These are phyloP conservation scores for Shinisaurus crocodilurus DNA, from an alignment of 2,113 vertebrate genomes.

Conservation along the genomic window DNA sequence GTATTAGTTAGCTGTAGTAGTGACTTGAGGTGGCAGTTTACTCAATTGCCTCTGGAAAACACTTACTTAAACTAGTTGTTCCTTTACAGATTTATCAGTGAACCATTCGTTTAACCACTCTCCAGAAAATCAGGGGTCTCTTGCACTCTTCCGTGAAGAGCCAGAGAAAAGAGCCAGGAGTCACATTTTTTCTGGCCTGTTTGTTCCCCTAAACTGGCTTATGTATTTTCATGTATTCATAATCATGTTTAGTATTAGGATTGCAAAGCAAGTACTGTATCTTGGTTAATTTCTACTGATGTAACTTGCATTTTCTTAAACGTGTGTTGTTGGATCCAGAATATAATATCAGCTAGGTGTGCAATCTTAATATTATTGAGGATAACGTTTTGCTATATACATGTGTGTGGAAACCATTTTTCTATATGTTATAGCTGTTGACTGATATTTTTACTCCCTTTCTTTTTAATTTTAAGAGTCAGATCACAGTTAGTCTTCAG, in stretches of 20 bases:
- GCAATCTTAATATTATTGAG: background rate
- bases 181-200: background rate
- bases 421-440: slow-evolving; percentile 8
- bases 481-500: slow-evolving; percentile 4
- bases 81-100: background rate
- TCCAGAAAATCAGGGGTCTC: background rate
- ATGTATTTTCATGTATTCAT: background rate
- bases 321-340: background rate
- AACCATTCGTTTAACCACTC: background rate
- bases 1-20: background rate
- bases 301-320: background rate
- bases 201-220: background rate
- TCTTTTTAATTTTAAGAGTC: slow-evolving; percentile 13
- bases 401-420: background rate
- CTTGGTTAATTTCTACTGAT: background rate
- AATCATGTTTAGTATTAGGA: background rate
- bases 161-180: background rate
- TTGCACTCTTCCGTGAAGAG: background rate
- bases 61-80: background rate
- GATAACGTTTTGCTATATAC: background rate
- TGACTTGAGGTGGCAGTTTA: background rate
- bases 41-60: background rate
- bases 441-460: background rate
- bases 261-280: background rate
- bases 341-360: background rate